phyloP scores from a whole-genome alignment of 2,113 vertebrate genomes.

The Alethe diademata region DNA sequence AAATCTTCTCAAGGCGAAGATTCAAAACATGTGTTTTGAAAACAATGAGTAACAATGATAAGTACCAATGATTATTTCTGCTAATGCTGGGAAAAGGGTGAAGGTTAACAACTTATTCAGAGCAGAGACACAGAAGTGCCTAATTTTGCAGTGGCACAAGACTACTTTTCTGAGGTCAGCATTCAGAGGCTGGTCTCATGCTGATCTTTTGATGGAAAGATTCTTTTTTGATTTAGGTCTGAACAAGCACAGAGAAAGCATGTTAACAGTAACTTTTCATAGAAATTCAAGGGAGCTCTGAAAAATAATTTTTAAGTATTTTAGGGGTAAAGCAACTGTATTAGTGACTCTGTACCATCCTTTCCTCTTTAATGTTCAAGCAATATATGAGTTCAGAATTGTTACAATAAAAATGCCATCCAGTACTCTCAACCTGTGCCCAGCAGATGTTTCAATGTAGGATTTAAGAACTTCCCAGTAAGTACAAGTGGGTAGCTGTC shows the following conservation, averaged over 20 bases:
- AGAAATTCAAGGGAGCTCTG: background rate
- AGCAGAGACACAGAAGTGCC: background rate
- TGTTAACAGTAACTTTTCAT: background rate
- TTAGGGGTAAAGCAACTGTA: background rate
- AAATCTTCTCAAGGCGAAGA: background rate
- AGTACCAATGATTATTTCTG: background rate
- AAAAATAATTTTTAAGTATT: background rate
- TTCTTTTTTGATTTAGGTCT: background rate
- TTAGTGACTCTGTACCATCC: background rate
- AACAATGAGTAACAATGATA: background rate
- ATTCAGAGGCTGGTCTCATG: background rate
- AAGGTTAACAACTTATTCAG: background rate
- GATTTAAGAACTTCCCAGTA: background rate
- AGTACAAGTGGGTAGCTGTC: background rate
- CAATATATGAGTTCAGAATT: background rate
- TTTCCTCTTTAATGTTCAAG: background rate
- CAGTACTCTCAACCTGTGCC: background rate
- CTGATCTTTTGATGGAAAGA: background rate
- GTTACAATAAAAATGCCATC: fast-evolving
- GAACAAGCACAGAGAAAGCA: background rate
- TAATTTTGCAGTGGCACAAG: background rate
- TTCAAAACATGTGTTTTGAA: background rate
- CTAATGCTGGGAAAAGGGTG: background rate
- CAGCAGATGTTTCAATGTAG: background rate
- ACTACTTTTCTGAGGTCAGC: background rate